These are phyloP conservation scores for Imbricaverruca yamaguchii DNA, from an alignment of 2,888 invertebrate genomes.

Conservation along the genomic window DNA sequence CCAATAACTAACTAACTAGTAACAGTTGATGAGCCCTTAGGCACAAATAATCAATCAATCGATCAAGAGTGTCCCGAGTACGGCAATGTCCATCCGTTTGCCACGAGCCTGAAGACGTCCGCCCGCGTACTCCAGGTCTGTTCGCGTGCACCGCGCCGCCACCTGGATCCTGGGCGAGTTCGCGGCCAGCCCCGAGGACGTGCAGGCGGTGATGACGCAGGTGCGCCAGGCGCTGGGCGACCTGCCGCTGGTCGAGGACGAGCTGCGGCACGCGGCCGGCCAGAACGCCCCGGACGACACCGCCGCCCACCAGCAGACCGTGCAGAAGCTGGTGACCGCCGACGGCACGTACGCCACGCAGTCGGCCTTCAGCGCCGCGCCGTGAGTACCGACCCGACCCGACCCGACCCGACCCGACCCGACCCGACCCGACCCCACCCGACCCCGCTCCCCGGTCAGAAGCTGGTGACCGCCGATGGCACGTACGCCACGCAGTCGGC, in stretches of 20 bases:
- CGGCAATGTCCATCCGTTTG: too few species aligned
- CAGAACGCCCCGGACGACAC: slow-evolving; percentile 44
- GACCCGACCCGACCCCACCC: too few species aligned
- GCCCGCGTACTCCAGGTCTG: slow-evolving; percentile 46
- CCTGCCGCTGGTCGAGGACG: slow-evolving; percentile 55
- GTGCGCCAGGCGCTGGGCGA: slow-evolving; percentile 68
- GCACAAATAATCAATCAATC: too few species aligned
- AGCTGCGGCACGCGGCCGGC: slow-evolving; percentile 61
- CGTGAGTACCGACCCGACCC: slow-evolving; percentile 48
- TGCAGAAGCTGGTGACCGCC: slow-evolving; percentile 79
- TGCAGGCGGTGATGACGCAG: slow-evolving; percentile 67
- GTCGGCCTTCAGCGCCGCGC: slow-evolving; percentile 82
- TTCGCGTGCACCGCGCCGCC: slow-evolving; percentile 84
- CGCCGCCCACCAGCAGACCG: slow-evolving; percentile 35
- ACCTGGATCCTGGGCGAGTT: slow-evolving; percentile 98
- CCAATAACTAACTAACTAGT: too few species aligned
- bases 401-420: not conserved
- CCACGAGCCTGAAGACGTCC: not conserved
- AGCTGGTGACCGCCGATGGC: slow-evolving; percentile 94
- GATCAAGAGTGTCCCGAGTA: too few species aligned
- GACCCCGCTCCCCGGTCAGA: too few species aligned
- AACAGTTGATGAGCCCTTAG: too few species aligned
- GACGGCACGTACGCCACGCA: slow-evolving; percentile 99
- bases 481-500: slow-evolving; percentile 45
- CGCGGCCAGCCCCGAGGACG: slow-evolving; percentile 67